Evolutionary conservation across 1,140 invertebrate genomes (phyloP).

Genomic region (Heliconius melpomene): DNA sequence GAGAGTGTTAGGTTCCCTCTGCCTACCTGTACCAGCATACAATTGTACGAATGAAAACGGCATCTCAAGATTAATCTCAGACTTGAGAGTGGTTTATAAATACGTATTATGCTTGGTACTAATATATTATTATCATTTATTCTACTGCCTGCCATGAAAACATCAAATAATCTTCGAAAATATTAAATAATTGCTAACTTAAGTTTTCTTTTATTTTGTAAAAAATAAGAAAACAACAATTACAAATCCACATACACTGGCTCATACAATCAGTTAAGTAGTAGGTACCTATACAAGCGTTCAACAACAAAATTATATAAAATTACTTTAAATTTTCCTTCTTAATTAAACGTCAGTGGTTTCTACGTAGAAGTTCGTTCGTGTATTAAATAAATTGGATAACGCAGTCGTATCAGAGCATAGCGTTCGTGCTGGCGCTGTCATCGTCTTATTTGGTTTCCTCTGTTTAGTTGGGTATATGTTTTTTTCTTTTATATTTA

Average conservation of each 20-base stretch:
- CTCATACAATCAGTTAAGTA: not conserved
- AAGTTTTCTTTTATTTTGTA: too few species aligned
- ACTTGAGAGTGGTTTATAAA: too few species aligned
- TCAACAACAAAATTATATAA: constrained; percentile 11
- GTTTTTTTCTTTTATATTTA: not conserved
- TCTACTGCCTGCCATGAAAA: too few species aligned
- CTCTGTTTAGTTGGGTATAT: not conserved
- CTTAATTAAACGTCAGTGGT: constrained; percentile 15
- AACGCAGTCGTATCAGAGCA: constrained; percentile 9
- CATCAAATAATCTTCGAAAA: too few species aligned
- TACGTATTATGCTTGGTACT: too few species aligned
- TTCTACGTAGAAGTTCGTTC: not conserved
- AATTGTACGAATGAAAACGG: too few species aligned
- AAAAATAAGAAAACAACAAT: not conserved
- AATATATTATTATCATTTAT: too few species aligned
- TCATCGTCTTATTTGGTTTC: constrained; percentile 5
- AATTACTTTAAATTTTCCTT: constrained; percentile 11
- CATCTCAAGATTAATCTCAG: too few species aligned
- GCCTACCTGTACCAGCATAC: too few species aligned
- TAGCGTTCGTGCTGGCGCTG: not conserved
- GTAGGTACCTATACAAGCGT: not conserved
- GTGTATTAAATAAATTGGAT: constrained; percentile 13
- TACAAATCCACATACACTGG: not conserved
- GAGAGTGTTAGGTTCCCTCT: too few species aligned
- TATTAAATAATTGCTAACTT: too few species aligned